Evolutionary conservation across 1,140 invertebrate species (phyloP), one percentile per base, ranked within the genome.

Genomic region (Kradibia gibbosae): DNA sequence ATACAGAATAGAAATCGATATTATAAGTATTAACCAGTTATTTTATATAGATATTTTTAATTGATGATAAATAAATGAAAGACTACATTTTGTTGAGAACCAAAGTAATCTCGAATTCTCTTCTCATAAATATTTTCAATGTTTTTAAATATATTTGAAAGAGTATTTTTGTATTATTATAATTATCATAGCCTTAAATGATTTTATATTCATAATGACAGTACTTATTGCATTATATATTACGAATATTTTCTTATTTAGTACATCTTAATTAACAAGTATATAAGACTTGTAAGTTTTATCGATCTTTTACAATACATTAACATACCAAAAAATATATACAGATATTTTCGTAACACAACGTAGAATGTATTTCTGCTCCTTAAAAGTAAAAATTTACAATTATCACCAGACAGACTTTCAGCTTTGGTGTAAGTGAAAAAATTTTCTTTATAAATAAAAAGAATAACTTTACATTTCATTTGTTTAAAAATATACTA

Each of bases 241-340:
- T 71, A 77, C 34, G 34, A 31, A 42, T 73, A 53, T 62, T 81
- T 73, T 74, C 4, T 25, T 81, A 20, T 60, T 50, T 74, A 65
- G 42, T 60, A 48, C 39, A 53, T 57, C 22, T 55, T 81, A 67
- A 73, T 78, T 75, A 81, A 82, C 34, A 75, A 83, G 55, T 48
- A 72, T 78, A 80, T 76, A 39, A 53, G 79, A 42, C 76, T 45
- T 78, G 70, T 75, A 85, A 55, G 80, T 25, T 83, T 84, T 82
- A 80, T 81, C 80, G 77, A 78, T 80, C 75, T 84, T 84, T 86
- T 82, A 82, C 82, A 84, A 81, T 31, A 34, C 8, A 22, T 74
- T 75, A 81, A 57, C 20, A 55, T 45, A 31, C 13, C 53, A 60
- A 77, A 81, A 81, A 78, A 78, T 82, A 82, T 82, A 55, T 82